Percentiles rank a stretch among this genome's conserved stretches.
phyloP scores from a whole-genome alignment of 2,113 vertebrate genomes.

The Passer domesticus region DNA sequence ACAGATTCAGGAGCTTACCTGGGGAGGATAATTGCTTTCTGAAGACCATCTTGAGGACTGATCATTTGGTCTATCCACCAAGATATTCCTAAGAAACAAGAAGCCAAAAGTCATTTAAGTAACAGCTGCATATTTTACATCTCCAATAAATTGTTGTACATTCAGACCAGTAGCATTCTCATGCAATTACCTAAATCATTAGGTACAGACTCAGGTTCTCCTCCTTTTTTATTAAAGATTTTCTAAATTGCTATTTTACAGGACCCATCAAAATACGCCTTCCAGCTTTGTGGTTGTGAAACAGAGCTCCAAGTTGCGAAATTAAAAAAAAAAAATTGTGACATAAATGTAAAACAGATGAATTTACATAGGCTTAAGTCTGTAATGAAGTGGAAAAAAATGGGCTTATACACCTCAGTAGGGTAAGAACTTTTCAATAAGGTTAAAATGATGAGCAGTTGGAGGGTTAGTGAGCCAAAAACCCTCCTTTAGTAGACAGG shows the following conservation, averaged over 20 bases:
- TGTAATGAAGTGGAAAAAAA: background rate
- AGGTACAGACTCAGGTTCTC: background rate
- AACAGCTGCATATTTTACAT: background rate
- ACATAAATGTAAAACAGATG: conserved; percentile 11
- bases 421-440: background rate
- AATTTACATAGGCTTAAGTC: background rate
- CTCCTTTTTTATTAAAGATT: background rate
- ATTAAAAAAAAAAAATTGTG: background rate
- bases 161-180: background rate
- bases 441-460: background rate
- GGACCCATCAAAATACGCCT: background rate
- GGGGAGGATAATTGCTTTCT: conserved; percentile 98
- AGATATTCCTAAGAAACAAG: conserved; percentile 87
- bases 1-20: conserved; percentile 78
- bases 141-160: background rate
- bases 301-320: background rate
- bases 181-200: background rate
- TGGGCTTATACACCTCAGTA: background rate
- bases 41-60: conserved; percentile 99
- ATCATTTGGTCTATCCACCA: conserved; percentile 98
- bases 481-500: background rate
- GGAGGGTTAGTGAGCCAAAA: background rate
- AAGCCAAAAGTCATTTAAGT: background rate
- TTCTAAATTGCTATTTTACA: background rate
- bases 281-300: background rate